Percentiles rank a stretch among this genome's conserved stretches.
Evolutionary conservation across 2,888 invertebrate genomes (phyloP).

Genomic region (Xiphydria camelus): DNA sequence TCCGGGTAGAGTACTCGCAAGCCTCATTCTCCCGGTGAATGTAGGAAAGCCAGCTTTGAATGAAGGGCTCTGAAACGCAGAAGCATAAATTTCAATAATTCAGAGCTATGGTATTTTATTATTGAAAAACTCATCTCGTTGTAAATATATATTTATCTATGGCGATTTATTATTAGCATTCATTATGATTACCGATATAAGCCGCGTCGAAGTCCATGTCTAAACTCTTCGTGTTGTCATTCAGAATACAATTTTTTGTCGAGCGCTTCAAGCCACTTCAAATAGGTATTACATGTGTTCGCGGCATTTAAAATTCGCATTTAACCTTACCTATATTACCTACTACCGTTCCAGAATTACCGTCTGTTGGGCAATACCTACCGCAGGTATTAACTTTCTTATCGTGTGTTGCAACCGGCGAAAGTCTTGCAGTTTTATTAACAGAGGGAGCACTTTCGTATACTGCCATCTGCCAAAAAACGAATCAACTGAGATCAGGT

Average conservation of each 20-base stretch:
- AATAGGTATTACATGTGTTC: no score
- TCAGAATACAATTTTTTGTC: neutral
- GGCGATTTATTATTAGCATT: neutral
- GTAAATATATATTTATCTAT: neutral
- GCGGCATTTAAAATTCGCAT: no score
- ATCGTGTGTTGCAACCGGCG: no score
- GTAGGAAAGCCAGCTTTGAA: conserved; percentile 41
- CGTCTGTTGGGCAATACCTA: no score
- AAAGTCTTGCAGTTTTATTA: no score
- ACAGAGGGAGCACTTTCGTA: no score
- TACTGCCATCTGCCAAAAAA: no score
- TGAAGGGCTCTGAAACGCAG: conserved; percentile 26
- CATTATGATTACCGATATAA: conserved; percentile 25
- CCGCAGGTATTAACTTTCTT: no score
- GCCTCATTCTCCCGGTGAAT: conserved; percentile 28
- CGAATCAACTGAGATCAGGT: no score
- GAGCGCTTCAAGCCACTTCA: no score
- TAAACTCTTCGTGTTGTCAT: neutral
- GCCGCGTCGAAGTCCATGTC: conserved; percentile 10
- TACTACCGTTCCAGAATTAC: no score
- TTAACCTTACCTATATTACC: no score
- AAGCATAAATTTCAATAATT: neutral
- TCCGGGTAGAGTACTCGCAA: conserved; percentile 26
- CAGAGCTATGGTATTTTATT: neutral
- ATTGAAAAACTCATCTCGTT: neutral